These are phyloP conservation scores for Dichetophora obliterata DNA, from an alignment of 2,888 invertebrate species.

Conservation along the genomic window DNA sequence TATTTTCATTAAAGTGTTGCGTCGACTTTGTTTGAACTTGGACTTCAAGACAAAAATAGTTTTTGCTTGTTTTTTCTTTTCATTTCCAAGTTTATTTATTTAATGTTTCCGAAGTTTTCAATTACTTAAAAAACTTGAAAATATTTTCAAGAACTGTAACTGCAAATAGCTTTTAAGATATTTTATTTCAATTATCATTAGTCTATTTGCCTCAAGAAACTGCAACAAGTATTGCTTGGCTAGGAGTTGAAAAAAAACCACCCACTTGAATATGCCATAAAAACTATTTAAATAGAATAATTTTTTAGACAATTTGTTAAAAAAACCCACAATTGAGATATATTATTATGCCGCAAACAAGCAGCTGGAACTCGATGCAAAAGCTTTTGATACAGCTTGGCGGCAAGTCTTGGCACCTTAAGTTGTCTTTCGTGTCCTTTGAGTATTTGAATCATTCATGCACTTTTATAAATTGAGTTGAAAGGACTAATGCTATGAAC, in stretches of 20 bases:
- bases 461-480: slow-evolving; percentile 24
- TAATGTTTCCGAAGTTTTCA: no score
- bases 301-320: slow-evolving; percentile 10
- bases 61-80: no score
- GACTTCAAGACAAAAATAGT: no score
- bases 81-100: no score
- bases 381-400: background rate
- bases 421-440: background rate
- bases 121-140: no score
- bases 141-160: no score
- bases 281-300: background rate
- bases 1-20: no score
- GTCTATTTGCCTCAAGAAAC: background rate
- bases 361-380: background rate
- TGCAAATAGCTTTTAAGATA: no score
- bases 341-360: background rate
- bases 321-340: slow-evolving; percentile 20
- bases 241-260: no score
- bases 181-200: no score
- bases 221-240: background rate
- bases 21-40: no score
- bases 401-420: background rate
- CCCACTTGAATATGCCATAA: background rate
- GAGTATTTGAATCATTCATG: slow-evolving; percentile 22
- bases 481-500: background rate